Evolutionary conservation across 2,113 vertebrate species (phyloP), one percentile per base, ranked within the genome.

Genomic region (Megaptera novaeangliae): DNA sequence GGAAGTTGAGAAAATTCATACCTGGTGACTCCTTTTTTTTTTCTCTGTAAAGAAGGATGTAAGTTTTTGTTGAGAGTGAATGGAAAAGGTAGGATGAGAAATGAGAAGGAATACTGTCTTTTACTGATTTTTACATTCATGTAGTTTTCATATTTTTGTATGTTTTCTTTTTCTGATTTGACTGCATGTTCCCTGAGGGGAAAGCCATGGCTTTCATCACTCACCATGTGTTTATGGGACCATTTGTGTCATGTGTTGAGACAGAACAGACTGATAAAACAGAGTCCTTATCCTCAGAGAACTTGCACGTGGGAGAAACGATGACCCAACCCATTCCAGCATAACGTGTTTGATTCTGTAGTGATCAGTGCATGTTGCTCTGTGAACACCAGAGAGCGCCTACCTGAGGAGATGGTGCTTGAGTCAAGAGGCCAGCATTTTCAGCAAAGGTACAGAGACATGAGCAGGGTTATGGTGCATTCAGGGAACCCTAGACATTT

Each of bases 121-220:
- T n/a, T 59, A 85, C 77, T n/a, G 63, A 46, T 80, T 92, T 88
- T 93, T 77, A 13, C 10, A 39, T 87, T 89, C 2, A 25, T 25
- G 18, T 39, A 55, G 57, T 90, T 85, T 80, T 92, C 6, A 5
- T 52, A 66, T 46, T 94, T 88, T 91, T 84, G 1, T 82, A 34
- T 46, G 41, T 71, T 86, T 94, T 92, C 36, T 72, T 68, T 49
- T 13, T 46, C 25, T 84, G 18, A 49, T 64, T 74, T 78, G 20
- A 63, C 63, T 69, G 14, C 2, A 8, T 68, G 18, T 39, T 88
- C 74, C 27, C 27, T 52, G 9, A 46, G 44, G 66, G 29, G 13
- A 83, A 88, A 52, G 15, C 57, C 61, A 4, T 90, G 74, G 15
- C 36, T 77, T 64, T 57, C 49, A 6, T n/a, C 52, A 23, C 29